Evolutionary conservation across 2,888 invertebrate species (phyloP).

Genomic region (Aporophyla nigra): DNA sequence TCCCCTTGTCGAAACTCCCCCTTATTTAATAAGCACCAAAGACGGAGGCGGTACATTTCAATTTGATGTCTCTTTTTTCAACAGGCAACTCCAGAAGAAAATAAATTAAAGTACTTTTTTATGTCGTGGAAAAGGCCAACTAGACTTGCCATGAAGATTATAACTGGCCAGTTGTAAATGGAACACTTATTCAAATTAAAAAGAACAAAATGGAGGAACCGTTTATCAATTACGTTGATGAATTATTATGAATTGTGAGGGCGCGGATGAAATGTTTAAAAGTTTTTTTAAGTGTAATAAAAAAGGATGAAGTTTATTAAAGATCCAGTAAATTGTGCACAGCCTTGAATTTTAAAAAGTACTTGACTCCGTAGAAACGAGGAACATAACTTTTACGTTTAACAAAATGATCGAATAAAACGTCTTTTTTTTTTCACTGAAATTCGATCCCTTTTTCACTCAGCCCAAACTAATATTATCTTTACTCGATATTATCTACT

Average conservation of each 20-base stretch:
- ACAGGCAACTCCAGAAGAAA: constrained; percentile 46
- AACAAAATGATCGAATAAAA: not conserved
- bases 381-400: too few species aligned
- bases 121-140: constrained; percentile 52
- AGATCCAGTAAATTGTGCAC: not conserved
- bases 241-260: constrained; percentile 20
- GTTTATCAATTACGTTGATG: constrained; percentile 49
- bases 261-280: not conserved
- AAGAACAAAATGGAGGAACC: constrained; percentile 49
- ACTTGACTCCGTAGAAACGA: too few species aligned
- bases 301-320: not conserved
- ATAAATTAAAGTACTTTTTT: constrained; percentile 65
- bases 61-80: constrained; percentile 56
- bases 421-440: too few species aligned
- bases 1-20: constrained; percentile 41
- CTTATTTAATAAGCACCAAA: constrained; percentile 59
- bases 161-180: constrained; percentile 45
- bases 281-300: not conserved
- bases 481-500: not conserved
- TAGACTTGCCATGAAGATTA: constrained; percentile 48
- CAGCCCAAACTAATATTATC: not conserved
- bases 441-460: not conserved
- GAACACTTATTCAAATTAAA: constrained; percentile 64
- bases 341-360: not conserved
- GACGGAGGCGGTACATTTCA: constrained; percentile 51